phyloP scores from a whole-genome alignment of 2,797 vertebrate species.

The Naso thynnoides region DNA sequence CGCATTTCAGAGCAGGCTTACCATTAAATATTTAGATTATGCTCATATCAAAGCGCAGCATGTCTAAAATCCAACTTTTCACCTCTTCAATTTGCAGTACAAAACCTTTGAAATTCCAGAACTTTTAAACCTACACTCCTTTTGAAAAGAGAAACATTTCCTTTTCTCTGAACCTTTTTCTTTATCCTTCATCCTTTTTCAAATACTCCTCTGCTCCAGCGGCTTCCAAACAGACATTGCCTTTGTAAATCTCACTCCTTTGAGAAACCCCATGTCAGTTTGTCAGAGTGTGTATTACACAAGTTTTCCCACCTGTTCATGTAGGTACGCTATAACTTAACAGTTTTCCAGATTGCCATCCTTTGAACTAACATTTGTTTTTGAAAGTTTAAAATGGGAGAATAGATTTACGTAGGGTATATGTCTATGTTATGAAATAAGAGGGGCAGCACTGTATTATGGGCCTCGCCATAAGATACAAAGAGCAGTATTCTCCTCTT shows the following conservation, averaged over 20 bases:
- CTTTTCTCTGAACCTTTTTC: neutral
- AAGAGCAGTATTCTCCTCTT: neutral
- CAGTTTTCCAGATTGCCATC: neutral
- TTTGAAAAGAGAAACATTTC: conserved; percentile 1
- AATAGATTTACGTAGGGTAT: neutral
- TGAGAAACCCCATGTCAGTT: neutral
- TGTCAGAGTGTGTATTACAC: neutral
- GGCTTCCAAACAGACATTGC: neutral
- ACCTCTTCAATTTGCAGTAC: conserved; percentile 10
- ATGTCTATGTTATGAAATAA: neutral
- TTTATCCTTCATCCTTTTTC: neutral
- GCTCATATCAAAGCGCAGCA: conserved; percentile 36
- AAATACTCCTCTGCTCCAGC: neutral
- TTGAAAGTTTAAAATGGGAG: neutral
- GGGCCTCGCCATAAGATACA: neutral
- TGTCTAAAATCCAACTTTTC: conserved; percentile 33
- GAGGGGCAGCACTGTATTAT: neutral
- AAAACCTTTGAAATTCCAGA: conserved; percentile 24
- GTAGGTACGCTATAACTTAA: neutral
- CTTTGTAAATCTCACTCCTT: neutral
- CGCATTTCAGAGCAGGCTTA: conserved; percentile 38
- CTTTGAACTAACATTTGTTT: neutral
- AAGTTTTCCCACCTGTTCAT: neutral
- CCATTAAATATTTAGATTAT: conserved; percentile 54
- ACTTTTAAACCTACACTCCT: neutral